phyloP scores from a whole-genome alignment of 2,888 invertebrate genomes.

The Cephus spinipes region DNA sequence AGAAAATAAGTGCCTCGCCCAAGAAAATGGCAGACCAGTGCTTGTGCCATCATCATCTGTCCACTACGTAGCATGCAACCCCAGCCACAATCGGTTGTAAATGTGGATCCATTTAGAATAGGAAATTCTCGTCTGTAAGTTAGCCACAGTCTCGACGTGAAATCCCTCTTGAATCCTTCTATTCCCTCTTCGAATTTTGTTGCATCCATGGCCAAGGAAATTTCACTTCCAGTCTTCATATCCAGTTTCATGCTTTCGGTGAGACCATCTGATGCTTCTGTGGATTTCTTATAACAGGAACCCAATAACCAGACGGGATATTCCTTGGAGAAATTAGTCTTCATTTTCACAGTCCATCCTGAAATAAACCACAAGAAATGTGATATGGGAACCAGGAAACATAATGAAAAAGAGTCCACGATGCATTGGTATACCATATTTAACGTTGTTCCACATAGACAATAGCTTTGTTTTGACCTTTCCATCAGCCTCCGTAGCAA shows the following conservation, averaged over 20 bases:
- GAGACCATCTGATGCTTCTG: conserved; percentile 54
- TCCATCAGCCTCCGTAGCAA: conserved; percentile 72
- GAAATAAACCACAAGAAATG: conserved; percentile 24
- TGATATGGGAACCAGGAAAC: background rate
- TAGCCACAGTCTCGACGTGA: conserved; percentile 87
- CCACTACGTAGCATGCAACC: conserved; percentile 91
- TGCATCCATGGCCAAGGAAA: conserved; percentile 56
- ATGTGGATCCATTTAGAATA: conserved; percentile 80
- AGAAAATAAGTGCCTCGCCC: conserved; percentile 73
- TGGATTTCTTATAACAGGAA: conserved; percentile 79
- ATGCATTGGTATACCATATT: conserved; percentile 75
- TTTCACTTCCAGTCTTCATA: conserved; percentile 54
- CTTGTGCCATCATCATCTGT: conserved; percentile 94
- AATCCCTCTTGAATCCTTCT: conserved; percentile 87
- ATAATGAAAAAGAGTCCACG: conserved; percentile 3
- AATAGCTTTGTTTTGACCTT: conserved; percentile 86
- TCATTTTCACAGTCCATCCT: conserved; percentile 84
- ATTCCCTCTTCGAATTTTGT: conserved; percentile 71
- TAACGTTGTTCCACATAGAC: conserved; percentile 93
- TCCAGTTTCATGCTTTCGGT: conserved; percentile 54
- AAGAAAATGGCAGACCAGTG: conserved; percentile 84
- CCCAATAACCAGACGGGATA: conserved; percentile 90
- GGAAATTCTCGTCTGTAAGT: conserved; percentile 91
- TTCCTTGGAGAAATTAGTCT: conserved; percentile 83
- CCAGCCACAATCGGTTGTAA: conserved; percentile 95